Base-by-base conservation (phyloP, 2,888 invertebrate species). In the Nomada goodeniana region DNA sequence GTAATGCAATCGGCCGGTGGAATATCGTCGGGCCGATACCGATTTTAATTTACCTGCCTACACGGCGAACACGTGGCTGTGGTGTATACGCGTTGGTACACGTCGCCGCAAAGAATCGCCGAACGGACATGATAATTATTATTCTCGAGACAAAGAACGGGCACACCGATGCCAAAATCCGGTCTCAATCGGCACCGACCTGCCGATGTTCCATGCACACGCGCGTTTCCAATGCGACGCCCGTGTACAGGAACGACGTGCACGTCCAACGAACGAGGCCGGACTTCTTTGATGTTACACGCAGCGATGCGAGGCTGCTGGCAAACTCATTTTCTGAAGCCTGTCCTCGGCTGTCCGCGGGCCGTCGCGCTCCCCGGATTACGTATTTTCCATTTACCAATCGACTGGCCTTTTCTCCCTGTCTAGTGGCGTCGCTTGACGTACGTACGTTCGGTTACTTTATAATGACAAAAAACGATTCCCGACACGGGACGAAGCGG, bases 101-200 rank as follows among this genome's bases (percentile, higher is more conserved):
- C 76, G 83, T 63, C 47, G 87, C 90, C 88, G 87, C 89, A 91
- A 91, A 92, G 89, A 89, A 89, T 87, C 85, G 78, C 74, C 60
- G 79, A 87, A 92, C 90, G 82, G 91, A 92, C 91, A 86, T 89
- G 84, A 90, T 91, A 91, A 93, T 92, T 91, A 91, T 80, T 80
- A 80, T 76, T 9, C 86, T 89, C 86, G 86, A 89, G 89, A 89
- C 86, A 88, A 91, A 89, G 89, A 89, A 91, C 89, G 82, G 78
- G 85, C 85, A 85, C 84, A 81, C 88, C 80, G 79, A 80, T 79
- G 80, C 85, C 85, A 69, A 76, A 83, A 63, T 61, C 75, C 74
- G 83, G 29, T 65, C 15, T 84, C 83, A 80, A 91, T 90, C 89
- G 89, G 88, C 85, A 77, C 83, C 57, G 76, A 52, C 59, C 57